A percentile compares a stretch with the other conserved stretches of the same genome.
Evolutionary conservation across 2,113 vertebrate species (phyloP).

Genomic region (Phyllopteryx taeniolatus): DNA sequence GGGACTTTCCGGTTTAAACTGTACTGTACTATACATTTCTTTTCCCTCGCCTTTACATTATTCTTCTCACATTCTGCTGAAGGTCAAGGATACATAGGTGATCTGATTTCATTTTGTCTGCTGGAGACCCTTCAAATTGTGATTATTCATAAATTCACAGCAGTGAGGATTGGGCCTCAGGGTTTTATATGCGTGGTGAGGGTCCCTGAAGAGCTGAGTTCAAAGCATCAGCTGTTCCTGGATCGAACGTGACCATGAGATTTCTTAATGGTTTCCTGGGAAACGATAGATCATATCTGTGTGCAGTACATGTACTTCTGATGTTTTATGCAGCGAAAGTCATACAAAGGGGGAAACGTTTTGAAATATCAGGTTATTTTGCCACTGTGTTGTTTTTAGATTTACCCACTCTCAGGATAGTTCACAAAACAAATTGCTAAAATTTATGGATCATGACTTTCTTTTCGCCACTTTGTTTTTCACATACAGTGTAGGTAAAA

Average conservation of each 20-base stretch:
- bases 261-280: conserved; percentile 17
- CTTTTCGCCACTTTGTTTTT: not conserved
- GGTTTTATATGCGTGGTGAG: conserved; percentile 16
- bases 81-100: conserved; percentile 6
- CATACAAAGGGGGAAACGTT: not conserved
- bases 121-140: conserved; percentile 29
- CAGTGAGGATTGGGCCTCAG: conserved; percentile 13
- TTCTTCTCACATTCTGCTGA: conserved; percentile 10
- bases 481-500: not conserved
- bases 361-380: not conserved
- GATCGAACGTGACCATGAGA: conserved; percentile 8
- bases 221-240: conserved; percentile 29
- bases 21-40: not conserved
- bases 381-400: not conserved
- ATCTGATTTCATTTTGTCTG: conserved; percentile 27
- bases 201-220: conserved; percentile 32
- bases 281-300: conserved; percentile 3
- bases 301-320: not conserved
- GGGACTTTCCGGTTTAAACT: too few species aligned
- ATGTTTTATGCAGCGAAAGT: conserved; percentile 3
- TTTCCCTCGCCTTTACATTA: not conserved
- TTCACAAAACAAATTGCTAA: not conserved
- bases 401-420: not conserved
- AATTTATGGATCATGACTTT: too few species aligned
- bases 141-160: conserved; percentile 47